Conservation (phyloP, 2,888 invertebrate genomes). For the Synergus umbraculus region DNA sequence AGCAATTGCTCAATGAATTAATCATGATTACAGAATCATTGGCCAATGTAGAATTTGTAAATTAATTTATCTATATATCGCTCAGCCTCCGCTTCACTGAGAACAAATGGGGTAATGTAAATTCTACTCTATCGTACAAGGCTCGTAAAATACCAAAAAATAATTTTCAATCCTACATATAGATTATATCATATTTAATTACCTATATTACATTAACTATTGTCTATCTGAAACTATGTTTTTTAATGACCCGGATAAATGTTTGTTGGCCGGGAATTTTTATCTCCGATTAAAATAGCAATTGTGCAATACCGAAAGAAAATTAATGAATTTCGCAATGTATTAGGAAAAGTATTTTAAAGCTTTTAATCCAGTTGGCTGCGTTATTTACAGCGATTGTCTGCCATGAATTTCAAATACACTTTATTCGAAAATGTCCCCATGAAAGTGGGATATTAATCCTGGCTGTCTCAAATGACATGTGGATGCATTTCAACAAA, state of each 20-base stretch:
- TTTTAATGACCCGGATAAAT: too few species aligned
- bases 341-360: neutral
- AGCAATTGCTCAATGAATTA: slow-evolving; percentile 7
- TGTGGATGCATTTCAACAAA: slow-evolving; percentile 27
- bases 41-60: neutral
- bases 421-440: slow-evolving; percentile 15
- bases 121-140: neutral
- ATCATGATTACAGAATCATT: slow-evolving; percentile 17
- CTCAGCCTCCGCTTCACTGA: neutral
- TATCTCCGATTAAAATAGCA: too few species aligned
- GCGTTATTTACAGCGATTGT: slow-evolving; percentile 2
- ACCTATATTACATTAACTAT: too few species aligned
- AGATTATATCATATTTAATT: too few species aligned
- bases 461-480: neutral
- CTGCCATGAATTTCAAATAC: slow-evolving; percentile 3
- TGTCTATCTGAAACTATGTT: too few species aligned
- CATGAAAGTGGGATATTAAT: slow-evolving; percentile 19
- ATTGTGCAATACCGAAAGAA: too few species aligned
- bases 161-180: too few species aligned
- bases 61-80: neutral
- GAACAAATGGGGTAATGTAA: neutral
- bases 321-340: neutral
- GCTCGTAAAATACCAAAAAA: neutral
- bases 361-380: slow-evolving; percentile 13
- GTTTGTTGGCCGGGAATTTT: too few species aligned